Conservation (phyloP, 1,140 invertebrate genomes). For the Eciton burchellii region DNA sequence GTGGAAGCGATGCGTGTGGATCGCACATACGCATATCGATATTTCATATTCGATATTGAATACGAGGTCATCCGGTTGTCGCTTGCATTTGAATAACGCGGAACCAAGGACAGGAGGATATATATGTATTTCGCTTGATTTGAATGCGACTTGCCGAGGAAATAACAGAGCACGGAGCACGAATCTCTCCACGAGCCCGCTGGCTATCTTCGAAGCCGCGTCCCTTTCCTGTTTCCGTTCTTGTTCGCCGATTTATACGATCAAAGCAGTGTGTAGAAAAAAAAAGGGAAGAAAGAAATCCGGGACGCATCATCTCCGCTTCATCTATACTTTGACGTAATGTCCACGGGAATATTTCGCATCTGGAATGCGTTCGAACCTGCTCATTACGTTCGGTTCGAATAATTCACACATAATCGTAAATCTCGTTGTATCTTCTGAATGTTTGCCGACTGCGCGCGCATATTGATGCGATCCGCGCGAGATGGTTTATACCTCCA, state of each 20-base stretch:
- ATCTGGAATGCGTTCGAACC: background rate
- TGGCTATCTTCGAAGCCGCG: background rate
- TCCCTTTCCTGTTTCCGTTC: too few species aligned
- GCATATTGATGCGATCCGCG: background rate
- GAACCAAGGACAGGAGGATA: constrained; percentile 23
- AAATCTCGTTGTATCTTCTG: constrained; percentile 10
- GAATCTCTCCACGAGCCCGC: background rate
- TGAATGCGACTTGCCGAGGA: background rate
- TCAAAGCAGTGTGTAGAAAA: background rate
- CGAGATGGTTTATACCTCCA: background rate
- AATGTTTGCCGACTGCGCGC: background rate
- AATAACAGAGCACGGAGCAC: background rate
- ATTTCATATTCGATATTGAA: constrained; percentile 20
- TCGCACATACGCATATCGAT: constrained; percentile 27
- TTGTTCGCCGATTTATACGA: background rate
- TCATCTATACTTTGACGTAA: background rate
- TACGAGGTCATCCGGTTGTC: constrained; percentile 17
- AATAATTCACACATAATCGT: background rate
- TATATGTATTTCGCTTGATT: constrained; percentile 9
- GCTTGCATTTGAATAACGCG: constrained; percentile 36
- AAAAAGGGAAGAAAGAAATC: background rate
- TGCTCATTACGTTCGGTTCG: background rate
- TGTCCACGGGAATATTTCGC: background rate
- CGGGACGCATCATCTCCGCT: background rate
- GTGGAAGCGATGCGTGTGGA: background rate